Base-by-base conservation (phyloP, 2,888 invertebrate genomes). In the Hesperia comma region DNA sequence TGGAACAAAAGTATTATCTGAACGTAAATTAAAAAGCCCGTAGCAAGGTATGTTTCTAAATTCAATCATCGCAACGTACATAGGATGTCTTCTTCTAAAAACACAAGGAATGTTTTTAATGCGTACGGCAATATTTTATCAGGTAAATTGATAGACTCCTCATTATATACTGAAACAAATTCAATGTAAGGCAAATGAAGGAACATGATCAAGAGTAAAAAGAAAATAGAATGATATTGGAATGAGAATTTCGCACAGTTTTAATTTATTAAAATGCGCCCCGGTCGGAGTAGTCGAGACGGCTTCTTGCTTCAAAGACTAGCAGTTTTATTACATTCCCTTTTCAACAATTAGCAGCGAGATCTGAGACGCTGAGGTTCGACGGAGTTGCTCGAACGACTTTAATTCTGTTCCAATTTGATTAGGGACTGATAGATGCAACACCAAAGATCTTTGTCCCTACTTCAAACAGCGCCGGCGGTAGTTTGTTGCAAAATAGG, bases 201-300 rank as follows among this genome's bases (percentile, higher is more conserved):
- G 79, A 71, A 79, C 74, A 74, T 77, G 75, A 68, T 74, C 74
- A 79, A 74, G 78, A 75, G 79, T 75, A 81, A 85, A 84, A 81
- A 79, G 77, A 83, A 87, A 87, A 88, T 84, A 84, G 85, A 86
- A 86, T 84, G 81, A 85, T 89, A 90, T 90, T 85, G 87, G 79
- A 89, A 88, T 82, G 84, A 79, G 88, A 87, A 89, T 88, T 90
- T 87, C 82, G 88, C 85, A 79, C 88, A 88, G 88, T 90, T 92
- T 90, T 91, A 90, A 92, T 92, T 91, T 91, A 91, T 92, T 91
- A 90, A 92, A 91, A 92, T 90, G 88, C 82, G 83, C 85, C 84
- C 79, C 80, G 49, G 82, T 68, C 74, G 80, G 81, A 81, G 78
- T 82, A 85, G 84, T 77, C 82, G 77, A 77, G 81, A 84, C 85